These are phyloP conservation scores for Sebastes kiyomatsui DNA, from an alignment of 2,797 vertebrate genomes.

Conservation along the genomic window DNA sequence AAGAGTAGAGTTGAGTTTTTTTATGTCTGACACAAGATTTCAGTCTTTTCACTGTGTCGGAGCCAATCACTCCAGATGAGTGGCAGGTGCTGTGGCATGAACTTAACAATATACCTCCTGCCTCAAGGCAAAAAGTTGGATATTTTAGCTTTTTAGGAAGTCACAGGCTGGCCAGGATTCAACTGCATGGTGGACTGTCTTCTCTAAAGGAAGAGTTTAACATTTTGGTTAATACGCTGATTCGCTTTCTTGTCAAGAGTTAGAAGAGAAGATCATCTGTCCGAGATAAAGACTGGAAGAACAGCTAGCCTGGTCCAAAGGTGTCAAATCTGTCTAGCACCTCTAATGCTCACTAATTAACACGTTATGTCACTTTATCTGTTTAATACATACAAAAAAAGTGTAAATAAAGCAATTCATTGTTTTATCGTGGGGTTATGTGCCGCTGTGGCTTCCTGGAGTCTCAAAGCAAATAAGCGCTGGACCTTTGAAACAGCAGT, in stretches of 20 bases:
- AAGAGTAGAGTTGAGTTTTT: background rate
- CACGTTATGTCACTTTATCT: background rate
- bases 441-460: background rate
- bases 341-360: background rate
- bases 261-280: background rate
- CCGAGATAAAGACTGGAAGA: too few relatives aligned
- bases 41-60: background rate
- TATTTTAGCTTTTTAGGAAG: background rate
- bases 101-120: background rate
- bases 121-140: constrained; percentile 1
- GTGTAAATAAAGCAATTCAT: background rate
- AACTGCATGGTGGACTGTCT: background rate
- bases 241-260: background rate
- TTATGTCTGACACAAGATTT: background rate
- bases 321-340: background rate
- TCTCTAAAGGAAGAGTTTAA: background rate
- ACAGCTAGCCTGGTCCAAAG: background rate
- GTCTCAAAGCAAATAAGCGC: background rate
- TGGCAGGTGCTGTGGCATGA: constrained; percentile 4
- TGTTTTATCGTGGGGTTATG: background rate
- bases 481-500: background rate
- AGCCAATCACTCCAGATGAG: constrained; percentile 14
- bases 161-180: background rate
- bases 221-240: background rate
- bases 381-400: background rate